These are phyloP conservation scores for Callionymus lyra DNA, from an alignment of 2,113 vertebrate genomes.

Conservation along the genomic window DNA sequence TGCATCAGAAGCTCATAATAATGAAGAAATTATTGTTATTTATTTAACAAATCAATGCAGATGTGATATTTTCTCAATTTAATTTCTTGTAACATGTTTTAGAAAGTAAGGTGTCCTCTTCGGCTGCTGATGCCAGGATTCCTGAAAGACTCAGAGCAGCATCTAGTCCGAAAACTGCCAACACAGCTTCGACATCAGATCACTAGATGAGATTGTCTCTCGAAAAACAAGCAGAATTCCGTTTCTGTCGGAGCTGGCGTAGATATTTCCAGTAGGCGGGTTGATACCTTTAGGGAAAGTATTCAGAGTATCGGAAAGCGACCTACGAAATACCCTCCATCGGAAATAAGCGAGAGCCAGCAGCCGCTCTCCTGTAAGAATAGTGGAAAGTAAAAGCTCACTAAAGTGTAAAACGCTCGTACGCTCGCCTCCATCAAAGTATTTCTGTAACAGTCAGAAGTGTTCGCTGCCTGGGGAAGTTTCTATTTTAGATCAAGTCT, in stretches of 20 bases:
- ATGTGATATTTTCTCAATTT: too few species aligned
- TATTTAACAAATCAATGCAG: too few species aligned
- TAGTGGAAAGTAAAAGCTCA: slow-evolving; percentile 5
- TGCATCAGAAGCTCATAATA: too few species aligned
- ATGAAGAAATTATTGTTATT: too few species aligned
- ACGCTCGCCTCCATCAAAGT: too few species aligned
- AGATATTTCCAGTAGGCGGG: slow-evolving; percentile 29
- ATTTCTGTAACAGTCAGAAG: too few species aligned
- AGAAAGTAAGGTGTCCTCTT: too few species aligned
- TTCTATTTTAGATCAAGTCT: slow-evolving; percentile 27
- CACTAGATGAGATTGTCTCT: slow-evolving; percentile 20
- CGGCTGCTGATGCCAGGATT: too few species aligned
- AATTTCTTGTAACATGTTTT: too few species aligned
- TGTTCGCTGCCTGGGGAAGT: too few species aligned
- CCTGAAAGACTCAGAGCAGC: background rate
- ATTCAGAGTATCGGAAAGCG: slow-evolving; percentile 2
- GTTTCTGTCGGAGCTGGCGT: slow-evolving; percentile 36
- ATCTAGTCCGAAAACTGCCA: slow-evolving; percentile 11
- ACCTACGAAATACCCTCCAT: slow-evolving; percentile 5
- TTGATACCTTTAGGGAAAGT: slow-evolving; percentile 21
- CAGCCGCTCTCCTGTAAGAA: slow-evolving; percentile 17
- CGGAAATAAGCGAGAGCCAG: slow-evolving; percentile 5
- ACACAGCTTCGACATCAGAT: slow-evolving; percentile 15
- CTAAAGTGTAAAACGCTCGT: too few species aligned
- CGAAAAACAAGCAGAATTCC: slow-evolving; percentile 12